Conservation (phyloP, 2,888 invertebrate species). For the Andrena trimmerana region DNA sequence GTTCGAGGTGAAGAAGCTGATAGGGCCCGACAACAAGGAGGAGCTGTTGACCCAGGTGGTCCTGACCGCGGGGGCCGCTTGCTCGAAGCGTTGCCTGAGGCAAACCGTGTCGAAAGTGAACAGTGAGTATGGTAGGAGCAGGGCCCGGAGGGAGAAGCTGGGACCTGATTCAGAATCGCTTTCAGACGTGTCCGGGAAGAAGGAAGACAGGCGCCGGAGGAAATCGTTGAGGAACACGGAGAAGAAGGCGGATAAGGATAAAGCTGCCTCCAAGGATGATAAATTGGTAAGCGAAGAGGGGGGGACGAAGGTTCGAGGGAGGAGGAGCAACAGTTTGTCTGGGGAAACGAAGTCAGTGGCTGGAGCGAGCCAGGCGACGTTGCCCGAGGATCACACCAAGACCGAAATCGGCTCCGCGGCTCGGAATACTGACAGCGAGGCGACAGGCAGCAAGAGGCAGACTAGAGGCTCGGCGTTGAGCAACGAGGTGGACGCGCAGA, state of each 20-base stretch:
- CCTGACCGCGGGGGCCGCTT: constrained; percentile 53
- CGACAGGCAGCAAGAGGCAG: constrained; percentile 34
- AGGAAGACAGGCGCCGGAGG: constrained; percentile 60
- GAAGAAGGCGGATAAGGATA: constrained; percentile 56
- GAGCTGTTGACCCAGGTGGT: constrained; percentile 69
- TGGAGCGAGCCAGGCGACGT: background rate
- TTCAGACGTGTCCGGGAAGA: constrained; percentile 25
- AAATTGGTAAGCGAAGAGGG: constrained; percentile 11
- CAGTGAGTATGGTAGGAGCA: background rate
- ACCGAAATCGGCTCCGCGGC: background rate
- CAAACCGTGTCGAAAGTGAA: constrained; percentile 48
- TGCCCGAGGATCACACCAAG: constrained; percentile 8
- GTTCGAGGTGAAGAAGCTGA: constrained; percentile 73
- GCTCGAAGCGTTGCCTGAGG: constrained; percentile 55
- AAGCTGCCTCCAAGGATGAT: constrained; percentile 4
- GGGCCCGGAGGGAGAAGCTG: background rate
- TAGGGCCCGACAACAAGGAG: constrained; percentile 65
- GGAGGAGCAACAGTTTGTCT: constrained; percentile 35
- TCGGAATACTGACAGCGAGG: constrained; percentile 19
- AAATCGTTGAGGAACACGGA: constrained; percentile 76
- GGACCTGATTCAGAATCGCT: background rate
- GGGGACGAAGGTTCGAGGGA: constrained; percentile 2
- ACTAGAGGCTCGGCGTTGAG: constrained; percentile 57
- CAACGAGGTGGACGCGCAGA: constrained; percentile 39
- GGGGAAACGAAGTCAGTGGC: background rate